phyloP scores from a whole-genome alignment of 1,140 invertebrate genomes.

The Antheraea mylitta region DNA sequence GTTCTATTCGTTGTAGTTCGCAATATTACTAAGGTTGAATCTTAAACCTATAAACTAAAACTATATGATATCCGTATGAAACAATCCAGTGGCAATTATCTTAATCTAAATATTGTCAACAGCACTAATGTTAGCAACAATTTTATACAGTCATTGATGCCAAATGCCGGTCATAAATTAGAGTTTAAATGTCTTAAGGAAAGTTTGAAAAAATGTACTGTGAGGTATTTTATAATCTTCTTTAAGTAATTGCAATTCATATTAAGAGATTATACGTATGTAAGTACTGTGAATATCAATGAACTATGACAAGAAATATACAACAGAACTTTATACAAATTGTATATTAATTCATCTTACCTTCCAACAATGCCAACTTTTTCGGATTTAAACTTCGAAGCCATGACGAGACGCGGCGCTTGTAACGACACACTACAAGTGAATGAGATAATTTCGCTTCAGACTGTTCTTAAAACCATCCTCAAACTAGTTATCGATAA shows the following conservation, averaged over 20 bases:
- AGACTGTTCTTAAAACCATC: constrained; percentile 33
- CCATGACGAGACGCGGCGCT: constrained; percentile 28
- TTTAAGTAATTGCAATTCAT: background rate
- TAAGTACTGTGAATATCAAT: background rate
- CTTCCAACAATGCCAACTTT: constrained; percentile 82
- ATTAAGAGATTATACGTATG: no score
- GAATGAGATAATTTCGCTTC: constrained; percentile 38
- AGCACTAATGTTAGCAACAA: background rate
- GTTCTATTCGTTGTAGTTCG: no score
- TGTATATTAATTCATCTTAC: constrained; percentile 25
- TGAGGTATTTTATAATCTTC: background rate
- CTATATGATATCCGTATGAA: background rate
- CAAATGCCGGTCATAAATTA: no score
- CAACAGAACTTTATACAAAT: background rate
- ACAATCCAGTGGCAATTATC: background rate
- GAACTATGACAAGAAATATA: background rate
- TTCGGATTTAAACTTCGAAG: constrained; percentile 57
- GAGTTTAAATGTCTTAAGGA: no score
- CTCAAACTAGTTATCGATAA: constrained; percentile 39
- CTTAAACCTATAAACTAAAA: no score
- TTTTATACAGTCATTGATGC: no score
- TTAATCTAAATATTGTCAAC: background rate
- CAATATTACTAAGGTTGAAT: no score
- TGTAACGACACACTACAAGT: constrained; percentile 26
- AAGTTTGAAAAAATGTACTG: background rate